Percentiles rank a stretch among this genome's conserved stretches.
These are phyloP conservation scores for Fissipunctia ypsillon DNA, from an alignment of 2,888 invertebrate genomes.

Conservation along the genomic window DNA sequence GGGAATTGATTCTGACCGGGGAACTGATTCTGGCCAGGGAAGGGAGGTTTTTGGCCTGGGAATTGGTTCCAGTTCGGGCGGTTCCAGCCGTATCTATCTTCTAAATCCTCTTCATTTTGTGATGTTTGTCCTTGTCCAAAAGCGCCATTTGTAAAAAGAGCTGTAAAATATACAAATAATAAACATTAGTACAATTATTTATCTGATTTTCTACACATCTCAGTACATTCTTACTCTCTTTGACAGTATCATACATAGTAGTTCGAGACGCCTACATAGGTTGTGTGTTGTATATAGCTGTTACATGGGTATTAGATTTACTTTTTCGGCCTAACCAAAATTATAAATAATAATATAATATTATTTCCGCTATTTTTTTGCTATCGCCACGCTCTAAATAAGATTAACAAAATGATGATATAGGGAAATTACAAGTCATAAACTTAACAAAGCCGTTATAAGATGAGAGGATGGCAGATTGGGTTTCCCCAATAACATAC, in stretches of 20 bases:
- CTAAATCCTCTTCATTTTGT: constrained; percentile 70
- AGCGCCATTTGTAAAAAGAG: constrained; percentile 68
- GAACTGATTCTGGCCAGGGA: constrained; percentile 53
- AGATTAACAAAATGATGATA: constrained; percentile 8
- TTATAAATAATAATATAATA: not conserved
- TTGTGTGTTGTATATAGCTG: too few relatives aligned
- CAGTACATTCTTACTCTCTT: not conserved
- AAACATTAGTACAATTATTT: constrained; percentile 1
- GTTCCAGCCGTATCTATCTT: constrained; percentile 77
- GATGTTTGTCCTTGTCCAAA: constrained; percentile 72
- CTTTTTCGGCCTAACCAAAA: not conserved
- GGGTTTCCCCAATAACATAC: constrained; percentile 7
- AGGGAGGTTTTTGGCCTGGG: constrained; percentile 47
- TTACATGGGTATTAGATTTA: not conserved
- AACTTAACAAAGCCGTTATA: not conserved
- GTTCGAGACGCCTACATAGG: not conserved
- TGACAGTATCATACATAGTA: not conserved
- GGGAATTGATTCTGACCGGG: constrained; percentile 53
- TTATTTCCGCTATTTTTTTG: not conserved
- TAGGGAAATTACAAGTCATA: constrained; percentile 15
- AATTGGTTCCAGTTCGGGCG: constrained; percentile 39
- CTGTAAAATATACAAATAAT: constrained; percentile 68
- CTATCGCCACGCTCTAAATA: not conserved
- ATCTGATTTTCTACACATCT: not conserved
- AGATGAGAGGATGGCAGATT: not conserved